phyloP scores from a whole-genome alignment of 2,797 vertebrate genomes.

The Heteromormyrus szaboi region DNA sequence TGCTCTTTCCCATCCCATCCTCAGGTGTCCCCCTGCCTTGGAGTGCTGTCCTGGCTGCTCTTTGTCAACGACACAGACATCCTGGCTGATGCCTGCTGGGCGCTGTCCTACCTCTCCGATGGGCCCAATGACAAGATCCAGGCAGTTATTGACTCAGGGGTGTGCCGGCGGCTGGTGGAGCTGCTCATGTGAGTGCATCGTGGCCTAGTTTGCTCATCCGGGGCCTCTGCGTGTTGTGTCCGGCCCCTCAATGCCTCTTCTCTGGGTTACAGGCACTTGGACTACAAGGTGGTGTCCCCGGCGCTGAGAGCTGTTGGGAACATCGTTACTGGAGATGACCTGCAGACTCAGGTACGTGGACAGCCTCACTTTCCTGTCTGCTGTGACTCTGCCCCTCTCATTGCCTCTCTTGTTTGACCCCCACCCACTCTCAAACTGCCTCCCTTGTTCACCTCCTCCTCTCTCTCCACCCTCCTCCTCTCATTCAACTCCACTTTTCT shows the following conservation, averaged over 20 bases:
- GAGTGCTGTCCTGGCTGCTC: conserved; percentile 75
- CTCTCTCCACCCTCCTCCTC: not conserved
- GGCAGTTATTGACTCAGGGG: conserved; percentile 84
- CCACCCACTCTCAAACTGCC: not conserved
- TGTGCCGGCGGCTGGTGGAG: conserved; percentile 83
- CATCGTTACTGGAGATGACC: conserved; percentile 92
- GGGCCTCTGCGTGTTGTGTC: not conserved
- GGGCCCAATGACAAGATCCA: conserved; percentile 90
- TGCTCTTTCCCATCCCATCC: not conserved
- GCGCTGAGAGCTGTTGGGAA: conserved; percentile 91
- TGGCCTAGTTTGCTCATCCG: not conserved
- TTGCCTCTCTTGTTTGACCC: not conserved
- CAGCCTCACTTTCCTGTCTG: not conserved
- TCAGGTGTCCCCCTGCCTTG: conserved; percentile 85
- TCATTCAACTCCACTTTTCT: not conserved
- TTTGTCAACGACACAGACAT: conserved; percentile 88
- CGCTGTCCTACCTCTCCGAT: conserved; percentile 84
- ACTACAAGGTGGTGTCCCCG: conserved; percentile 96
- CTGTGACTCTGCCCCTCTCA: not conserved
- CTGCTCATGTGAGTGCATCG: conserved; percentile 72
- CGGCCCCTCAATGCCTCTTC: not conserved
- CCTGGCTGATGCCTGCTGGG: conserved; percentile 85
- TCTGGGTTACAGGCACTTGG: conserved; percentile 69
- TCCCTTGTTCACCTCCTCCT: not conserved
- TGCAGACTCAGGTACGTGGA: conserved; percentile 81